Percentiles rank a stretch among this genome's conserved stretches.
Conservation (phyloP, 2,113 vertebrate species). For the human region DNA sequence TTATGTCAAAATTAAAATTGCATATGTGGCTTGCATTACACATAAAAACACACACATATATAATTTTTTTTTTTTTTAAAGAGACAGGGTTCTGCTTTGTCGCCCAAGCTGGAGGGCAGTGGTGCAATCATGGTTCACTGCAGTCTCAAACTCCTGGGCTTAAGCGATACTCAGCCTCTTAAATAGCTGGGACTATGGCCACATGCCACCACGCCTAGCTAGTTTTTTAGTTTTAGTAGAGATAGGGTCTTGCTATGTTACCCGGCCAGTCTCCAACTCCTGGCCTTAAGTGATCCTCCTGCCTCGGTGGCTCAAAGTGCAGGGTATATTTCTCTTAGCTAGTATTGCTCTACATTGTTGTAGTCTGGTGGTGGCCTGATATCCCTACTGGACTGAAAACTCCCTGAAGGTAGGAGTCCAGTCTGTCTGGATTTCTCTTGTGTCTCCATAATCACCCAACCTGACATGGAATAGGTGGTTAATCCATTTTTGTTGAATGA, state of each 20-base stretch:
- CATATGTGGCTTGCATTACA: background rate
- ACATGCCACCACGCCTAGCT: background rate
- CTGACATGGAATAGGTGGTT: background rate
- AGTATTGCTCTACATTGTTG: background rate
- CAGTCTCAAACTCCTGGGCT: background rate
- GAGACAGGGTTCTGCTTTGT: background rate
- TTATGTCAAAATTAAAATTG: slow-evolving; percentile 25
- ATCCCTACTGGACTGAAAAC: background rate
- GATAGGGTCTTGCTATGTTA: background rate
- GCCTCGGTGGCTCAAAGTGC: background rate
- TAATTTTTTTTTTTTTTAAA: background rate
- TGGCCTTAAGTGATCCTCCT: background rate
- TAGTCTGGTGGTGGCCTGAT: background rate
- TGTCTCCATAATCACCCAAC: background rate
- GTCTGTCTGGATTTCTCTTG: background rate
- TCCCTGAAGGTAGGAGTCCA: background rate
- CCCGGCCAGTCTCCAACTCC: background rate
- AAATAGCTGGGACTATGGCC: background rate
- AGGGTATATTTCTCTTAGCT: background rate
- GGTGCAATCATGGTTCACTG: background rate
- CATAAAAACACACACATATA: background rate
- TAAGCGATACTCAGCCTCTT: background rate
- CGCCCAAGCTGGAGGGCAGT: background rate
- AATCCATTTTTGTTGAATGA: background rate
- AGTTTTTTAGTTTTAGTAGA: background rate